Percentiles rank a stretch among this genome's conserved stretches.
Evolutionary conservation across 1,140 invertebrate genomes (phyloP).

Genomic region (Drosophila kohkoa): DNA sequence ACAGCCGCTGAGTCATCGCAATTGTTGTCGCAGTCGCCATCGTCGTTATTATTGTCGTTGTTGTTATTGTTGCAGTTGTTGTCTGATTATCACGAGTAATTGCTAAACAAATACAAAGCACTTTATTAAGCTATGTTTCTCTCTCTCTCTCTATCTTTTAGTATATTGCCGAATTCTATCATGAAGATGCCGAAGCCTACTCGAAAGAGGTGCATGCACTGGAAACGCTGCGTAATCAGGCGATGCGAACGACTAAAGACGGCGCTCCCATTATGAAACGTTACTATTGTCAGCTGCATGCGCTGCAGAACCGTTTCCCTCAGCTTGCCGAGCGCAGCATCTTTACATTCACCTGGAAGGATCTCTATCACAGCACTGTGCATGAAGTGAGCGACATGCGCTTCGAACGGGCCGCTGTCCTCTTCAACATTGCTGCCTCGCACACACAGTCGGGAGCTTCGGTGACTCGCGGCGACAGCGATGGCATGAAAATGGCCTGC

Average conservation of each 20-base stretch:
- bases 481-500: constrained; percentile 98
- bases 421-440: constrained; percentile 98
- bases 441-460: constrained; percentile 95
- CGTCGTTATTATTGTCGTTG: background rate
- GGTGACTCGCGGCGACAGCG: constrained; percentile 92
- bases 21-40: constrained; percentile 19
- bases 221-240: constrained; percentile 92
- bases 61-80: background rate
- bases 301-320: constrained; percentile 96
- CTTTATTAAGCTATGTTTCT: background rate
- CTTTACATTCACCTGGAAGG: constrained; percentile 95
- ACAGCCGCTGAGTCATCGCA: constrained; percentile 44
- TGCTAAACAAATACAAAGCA: constrained; percentile 38
- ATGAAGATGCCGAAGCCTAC: constrained; percentile 96
- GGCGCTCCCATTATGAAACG: constrained; percentile 93
- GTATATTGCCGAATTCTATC: constrained; percentile 96
- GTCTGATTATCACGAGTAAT: constrained; percentile 32
- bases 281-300: constrained; percentile 98
- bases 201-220: constrained; percentile 95
- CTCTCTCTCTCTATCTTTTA: constrained; percentile 82
- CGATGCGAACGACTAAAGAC: constrained; percentile 92
- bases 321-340: constrained; percentile 91
- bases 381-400: constrained; percentile 92
- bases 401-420: constrained; percentile 96
- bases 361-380: constrained; percentile 92